phyloP scores from a whole-genome alignment of 2,797 vertebrate genomes.

The Danionella dracula region DNA sequence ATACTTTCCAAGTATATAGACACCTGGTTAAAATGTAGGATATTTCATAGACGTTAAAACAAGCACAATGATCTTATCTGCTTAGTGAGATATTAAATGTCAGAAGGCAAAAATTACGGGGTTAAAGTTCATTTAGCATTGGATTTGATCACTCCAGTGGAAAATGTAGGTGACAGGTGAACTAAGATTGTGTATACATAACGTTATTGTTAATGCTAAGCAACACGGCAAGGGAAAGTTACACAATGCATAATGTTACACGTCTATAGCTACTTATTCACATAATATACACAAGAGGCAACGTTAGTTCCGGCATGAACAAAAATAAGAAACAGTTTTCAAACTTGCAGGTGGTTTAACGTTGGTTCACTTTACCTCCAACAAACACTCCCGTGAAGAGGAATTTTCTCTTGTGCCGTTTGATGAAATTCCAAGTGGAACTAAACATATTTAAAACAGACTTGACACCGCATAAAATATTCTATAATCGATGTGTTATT shows the following conservation, averaged over 20 bases:
- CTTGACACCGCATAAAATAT: neutral
- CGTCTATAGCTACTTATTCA: too few species aligned
- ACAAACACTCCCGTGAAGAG: constrained; percentile 80
- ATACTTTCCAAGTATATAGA: constrained; percentile 89
- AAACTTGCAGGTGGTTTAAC: neutral
- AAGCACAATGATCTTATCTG: neutral
- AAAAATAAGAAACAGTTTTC: neutral
- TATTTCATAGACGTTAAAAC: neutral
- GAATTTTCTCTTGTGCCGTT: constrained; percentile 90
- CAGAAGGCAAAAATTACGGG: neutral
- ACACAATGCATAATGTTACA: neutral
- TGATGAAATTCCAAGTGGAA: constrained; percentile 84
- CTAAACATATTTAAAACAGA: constrained; percentile 71
- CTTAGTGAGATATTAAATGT: neutral
- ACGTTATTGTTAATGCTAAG: too few species aligned
- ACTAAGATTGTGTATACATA: neutral
- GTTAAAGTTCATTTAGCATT: neutral
- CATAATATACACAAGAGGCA: neutral
- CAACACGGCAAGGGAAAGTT: neutral
- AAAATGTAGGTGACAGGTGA: constrained; percentile 32
- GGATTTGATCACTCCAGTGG: neutral
- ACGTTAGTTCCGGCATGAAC: too few species aligned
- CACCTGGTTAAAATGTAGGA: constrained; percentile 59
- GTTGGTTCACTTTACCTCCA: constrained; percentile 86
- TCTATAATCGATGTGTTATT: too few species aligned